Conservation (phyloP, 2,888 invertebrate genomes). For the Corythucha ciliata region DNA sequence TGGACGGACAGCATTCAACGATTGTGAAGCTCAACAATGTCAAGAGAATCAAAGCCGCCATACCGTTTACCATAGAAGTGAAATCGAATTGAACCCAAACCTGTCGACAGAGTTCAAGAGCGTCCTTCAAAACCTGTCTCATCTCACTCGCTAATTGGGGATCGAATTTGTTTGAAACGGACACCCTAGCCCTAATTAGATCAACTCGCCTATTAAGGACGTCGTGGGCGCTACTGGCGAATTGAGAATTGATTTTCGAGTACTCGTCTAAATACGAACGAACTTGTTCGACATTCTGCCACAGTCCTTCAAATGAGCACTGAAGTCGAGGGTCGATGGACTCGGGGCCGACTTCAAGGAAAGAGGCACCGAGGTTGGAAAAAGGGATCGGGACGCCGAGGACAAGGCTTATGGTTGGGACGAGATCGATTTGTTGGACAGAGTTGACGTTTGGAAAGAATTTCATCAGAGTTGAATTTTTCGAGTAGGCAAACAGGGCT, state of each 20-base stretch:
- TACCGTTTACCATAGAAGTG: constrained; percentile 64
- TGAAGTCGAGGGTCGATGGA: not conserved
- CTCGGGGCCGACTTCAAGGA: constrained; percentile 15
- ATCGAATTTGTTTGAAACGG: too few species aligned
- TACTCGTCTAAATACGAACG: constrained; percentile 71
- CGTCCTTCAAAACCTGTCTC: constrained; percentile 6
- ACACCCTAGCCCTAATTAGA: too few species aligned
- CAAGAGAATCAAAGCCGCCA: constrained; percentile 59
- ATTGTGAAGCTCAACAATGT: constrained; percentile 63
- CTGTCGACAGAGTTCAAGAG: constrained; percentile 58
- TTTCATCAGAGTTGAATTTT: constrained; percentile 36
- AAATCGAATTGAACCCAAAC: constrained; percentile 90
- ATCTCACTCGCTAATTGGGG: too few species aligned
- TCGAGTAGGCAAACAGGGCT: constrained; percentile 77
- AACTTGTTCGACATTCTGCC: constrained; percentile 62
- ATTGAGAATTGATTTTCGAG: constrained; percentile 55
- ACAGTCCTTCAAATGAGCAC: too few species aligned
- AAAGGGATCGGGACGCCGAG: constrained; percentile 78
- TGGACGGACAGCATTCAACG: constrained; percentile 57
- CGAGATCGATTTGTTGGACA: constrained; percentile 76
- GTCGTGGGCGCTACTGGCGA: constrained; percentile 40
- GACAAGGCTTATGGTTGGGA: constrained; percentile 81
- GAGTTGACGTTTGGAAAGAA: constrained; percentile 16
- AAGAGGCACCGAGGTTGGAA: constrained; percentile 60
- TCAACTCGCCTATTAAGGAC: too few species aligned